Evolutionary conservation across 2,113 vertebrate species (phyloP).

Genomic region (Tenrec ecaudatus): DNA sequence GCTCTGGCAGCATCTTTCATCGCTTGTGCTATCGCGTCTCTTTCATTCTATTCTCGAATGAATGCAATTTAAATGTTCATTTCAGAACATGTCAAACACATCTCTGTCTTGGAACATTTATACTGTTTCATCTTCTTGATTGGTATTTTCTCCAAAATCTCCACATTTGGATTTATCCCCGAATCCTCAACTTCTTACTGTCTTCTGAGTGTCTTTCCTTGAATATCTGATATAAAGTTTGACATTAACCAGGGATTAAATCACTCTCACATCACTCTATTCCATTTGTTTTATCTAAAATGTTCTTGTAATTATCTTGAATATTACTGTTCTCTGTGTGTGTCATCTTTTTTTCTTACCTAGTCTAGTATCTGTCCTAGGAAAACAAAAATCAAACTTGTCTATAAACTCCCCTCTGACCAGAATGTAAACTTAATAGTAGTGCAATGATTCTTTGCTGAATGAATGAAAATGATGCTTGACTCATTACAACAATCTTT

Average conservation of each 20-base stretch:
- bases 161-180: background rate
- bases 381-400: background rate
- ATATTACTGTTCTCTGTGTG: too few relatives aligned
- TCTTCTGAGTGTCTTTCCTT: background rate
- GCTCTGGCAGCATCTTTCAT: background rate
- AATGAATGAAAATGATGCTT: background rate
- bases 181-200: background rate
- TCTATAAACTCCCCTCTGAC: background rate
- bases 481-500: background rate
- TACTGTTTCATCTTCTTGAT: background rate
- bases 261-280: background rate
- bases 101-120: background rate
- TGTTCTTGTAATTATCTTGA: background rate
- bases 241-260: background rate
- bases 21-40: fast-evolving
- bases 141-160: background rate
- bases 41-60: background rate
- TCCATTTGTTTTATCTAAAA: background rate
- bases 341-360: background rate
- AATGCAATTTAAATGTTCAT: background rate
- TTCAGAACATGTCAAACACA: background rate
- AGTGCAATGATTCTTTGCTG: background rate
- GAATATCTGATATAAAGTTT: background rate
- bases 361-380: background rate
- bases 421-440: background rate